These are phyloP conservation scores for Phasianus colchicus DNA, from an alignment of 2,113 vertebrate genomes.

Conservation along the genomic window DNA sequence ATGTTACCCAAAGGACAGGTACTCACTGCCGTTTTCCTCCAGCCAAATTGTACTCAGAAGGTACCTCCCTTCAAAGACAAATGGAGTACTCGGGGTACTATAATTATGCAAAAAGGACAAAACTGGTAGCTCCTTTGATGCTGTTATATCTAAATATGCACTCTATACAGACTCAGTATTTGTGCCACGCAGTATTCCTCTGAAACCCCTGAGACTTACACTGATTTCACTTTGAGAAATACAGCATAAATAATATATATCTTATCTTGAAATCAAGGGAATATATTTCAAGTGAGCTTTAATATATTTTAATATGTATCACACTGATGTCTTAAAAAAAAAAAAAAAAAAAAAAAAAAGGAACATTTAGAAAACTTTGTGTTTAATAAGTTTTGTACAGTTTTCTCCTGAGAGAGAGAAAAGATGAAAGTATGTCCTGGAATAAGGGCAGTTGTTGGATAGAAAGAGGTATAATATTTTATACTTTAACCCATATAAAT, in stretches of 20 bases:
- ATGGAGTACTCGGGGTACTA: neutral
- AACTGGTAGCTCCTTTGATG: neutral
- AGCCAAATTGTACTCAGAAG: neutral
- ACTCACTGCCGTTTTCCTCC: neutral
- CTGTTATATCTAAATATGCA: neutral
- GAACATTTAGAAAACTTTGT: neutral
- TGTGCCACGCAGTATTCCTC: neutral
- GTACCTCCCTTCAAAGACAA: neutral
- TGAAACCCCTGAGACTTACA: neutral
- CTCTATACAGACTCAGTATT: neutral
- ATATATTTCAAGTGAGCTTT: neutral
- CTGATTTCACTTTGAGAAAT: neutral
- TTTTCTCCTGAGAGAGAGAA: neutral
- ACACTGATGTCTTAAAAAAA: neutral
- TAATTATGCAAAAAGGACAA: neutral
- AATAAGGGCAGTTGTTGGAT: neutral
- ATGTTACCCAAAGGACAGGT: neutral
- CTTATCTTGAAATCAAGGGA: neutral
- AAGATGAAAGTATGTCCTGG: neutral
- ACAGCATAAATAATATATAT: neutral
- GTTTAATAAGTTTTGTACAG: neutral
- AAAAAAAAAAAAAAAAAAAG: slow-evolving; percentile 1
- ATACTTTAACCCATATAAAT: neutral
- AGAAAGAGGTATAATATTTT: neutral
- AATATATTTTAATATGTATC: neutral